These are phyloP conservation scores for Archivesica marissinica DNA, from an alignment of 1,140 invertebrate species.

Conservation along the genomic window DNA sequence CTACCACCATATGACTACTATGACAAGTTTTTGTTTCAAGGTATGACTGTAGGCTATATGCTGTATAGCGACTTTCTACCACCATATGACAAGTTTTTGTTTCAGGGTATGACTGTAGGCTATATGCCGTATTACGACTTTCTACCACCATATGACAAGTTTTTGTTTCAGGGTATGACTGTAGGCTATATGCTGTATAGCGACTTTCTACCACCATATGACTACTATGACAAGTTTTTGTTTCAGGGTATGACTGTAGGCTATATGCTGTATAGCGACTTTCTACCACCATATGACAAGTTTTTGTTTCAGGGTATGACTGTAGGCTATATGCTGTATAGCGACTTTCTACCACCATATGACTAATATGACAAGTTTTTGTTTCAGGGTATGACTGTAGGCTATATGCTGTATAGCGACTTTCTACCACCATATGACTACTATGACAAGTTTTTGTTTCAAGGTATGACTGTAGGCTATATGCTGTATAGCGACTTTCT, in stretches of 20 bases:
- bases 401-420: constrained; percentile 73
- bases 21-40: constrained; percentile 51
- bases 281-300: constrained; percentile 72
- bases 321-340: no score
- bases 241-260: constrained; percentile 71
- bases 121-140: constrained; percentile 75
- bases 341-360: no score
- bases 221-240: constrained; percentile 69
- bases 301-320: no score
- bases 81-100: constrained; percentile 72
- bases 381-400: constrained; percentile 70
- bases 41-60: constrained; percentile 74
- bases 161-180: constrained; percentile 67
- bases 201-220: constrained; percentile 75
- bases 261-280: constrained; percentile 73
- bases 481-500: no score
- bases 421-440: constrained; percentile 76
- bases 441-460: no score
- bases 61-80: constrained; percentile 74
- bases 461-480: no score
- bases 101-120: constrained; percentile 71
- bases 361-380: no score
- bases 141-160: constrained; percentile 75
- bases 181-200: constrained; percentile 73
- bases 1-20: constrained; percentile 76